A percentile compares a stretch with the other conserved stretches of the same genome.
These are phyloP conservation scores for Biston betularia DNA, from an alignment of 2,888 invertebrate genomes.

Conservation along the genomic window DNA sequence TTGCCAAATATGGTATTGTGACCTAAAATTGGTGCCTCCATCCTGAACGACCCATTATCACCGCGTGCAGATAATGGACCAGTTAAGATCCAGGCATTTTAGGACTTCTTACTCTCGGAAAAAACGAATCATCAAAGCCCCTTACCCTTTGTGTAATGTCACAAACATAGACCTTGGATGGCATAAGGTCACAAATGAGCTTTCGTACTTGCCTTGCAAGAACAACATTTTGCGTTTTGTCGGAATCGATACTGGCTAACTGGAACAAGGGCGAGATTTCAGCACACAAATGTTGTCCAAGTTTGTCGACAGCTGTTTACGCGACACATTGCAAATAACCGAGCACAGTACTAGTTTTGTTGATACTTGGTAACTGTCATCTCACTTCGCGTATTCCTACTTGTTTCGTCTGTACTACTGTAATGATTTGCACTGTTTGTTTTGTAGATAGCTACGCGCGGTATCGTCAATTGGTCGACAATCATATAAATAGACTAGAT, in stretches of 20 bases:
- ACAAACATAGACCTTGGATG: not conserved
- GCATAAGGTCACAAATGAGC: constrained; percentile 32
- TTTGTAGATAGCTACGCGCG: not conserved
- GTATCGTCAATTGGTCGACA: constrained; percentile 34
- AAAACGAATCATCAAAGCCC: constrained; percentile 1
- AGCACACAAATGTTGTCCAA: constrained; percentile 68
- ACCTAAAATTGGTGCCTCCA: not conserved
- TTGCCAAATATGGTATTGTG: not conserved
- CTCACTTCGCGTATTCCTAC: constrained; percentile 18
- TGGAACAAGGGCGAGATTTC: constrained; percentile 65
- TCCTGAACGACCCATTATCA: not conserved
- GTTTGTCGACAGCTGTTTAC: constrained; percentile 57
- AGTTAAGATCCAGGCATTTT: not conserved
- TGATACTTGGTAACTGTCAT: constrained; percentile 10
- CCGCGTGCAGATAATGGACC: constrained; percentile 5
- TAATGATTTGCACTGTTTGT: constrained; percentile 8
- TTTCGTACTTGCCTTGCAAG: constrained; percentile 62
- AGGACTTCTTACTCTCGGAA: not conserved
- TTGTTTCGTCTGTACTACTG: constrained; percentile 1
- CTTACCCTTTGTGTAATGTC: not conserved
- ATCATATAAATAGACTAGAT: constrained; percentile 41
- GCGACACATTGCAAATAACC: constrained; percentile 49
- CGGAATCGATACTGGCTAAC: constrained; percentile 59
- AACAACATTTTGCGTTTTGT: constrained; percentile 64
- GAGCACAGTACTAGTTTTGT: constrained; percentile 3